Base-by-base conservation (phyloP, 2,113 vertebrate species). In the Paramormyrops kingsleyae region DNA sequence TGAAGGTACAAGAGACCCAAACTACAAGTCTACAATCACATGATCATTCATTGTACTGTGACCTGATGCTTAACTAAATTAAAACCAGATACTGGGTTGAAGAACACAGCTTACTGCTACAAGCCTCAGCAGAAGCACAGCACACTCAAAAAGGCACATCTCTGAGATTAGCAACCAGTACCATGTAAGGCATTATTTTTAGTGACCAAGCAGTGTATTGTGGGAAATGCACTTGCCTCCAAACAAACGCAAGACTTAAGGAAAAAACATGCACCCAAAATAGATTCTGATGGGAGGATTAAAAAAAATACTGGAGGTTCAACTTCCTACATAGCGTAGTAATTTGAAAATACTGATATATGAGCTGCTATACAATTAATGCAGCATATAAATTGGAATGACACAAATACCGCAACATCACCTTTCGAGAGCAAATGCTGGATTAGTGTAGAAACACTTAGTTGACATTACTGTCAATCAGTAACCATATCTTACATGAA, bases 121-220 rank as follows among this genome's bases (percentile, higher is more conserved):
- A 88, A 47, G 53, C 59, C 87, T 46, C 2, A 39, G 56, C 59
- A 46, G 15, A 46, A 80, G 88, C 88, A 24, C 70, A 53, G 31
- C 47, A 56, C 27, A 83, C 74, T 83, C 15, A 44, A 52, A 83
- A 39, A 89, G 66, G 19, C 21, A 1, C 52, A 83, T 42, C 27
- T 89, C 74, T 83, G 74, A 56, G 74, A 83, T 89, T 83, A 53
- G 50, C 74, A 53, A 42, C 50, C 47, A 84, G 39, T 2, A 56
- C 80, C 77, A 89, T 85, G 77, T 84, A 89, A 89, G 77, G 89
- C 21, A 84, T 46, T 84, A 85, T 89, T 85, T 84, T 84, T 89
- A 53, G 47, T 56, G 74, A 80, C 39, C 80, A 59, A 62, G 77
- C 50, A 56, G 6, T 62, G 77, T 83, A 47, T 84, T 89, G 89